Evolutionary conservation across 1,140 invertebrate species (phyloP).

Genomic region (Ceratosolen solmsi): DNA sequence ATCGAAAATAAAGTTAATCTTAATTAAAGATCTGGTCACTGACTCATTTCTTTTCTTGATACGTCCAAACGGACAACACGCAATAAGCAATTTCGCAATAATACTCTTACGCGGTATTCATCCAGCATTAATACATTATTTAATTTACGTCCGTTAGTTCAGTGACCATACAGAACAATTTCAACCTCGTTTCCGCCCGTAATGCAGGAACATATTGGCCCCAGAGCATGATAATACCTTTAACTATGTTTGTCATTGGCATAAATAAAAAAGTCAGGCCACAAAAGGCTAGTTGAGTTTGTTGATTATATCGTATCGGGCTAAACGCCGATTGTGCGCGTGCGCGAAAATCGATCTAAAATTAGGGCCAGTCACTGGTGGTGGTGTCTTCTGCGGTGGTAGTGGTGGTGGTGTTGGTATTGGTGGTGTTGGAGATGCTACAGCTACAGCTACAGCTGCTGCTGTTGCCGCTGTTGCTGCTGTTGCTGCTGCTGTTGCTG

Average conservation of each 20-base stretch:
- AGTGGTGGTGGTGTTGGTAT: not conserved
- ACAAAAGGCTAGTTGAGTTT: not conserved
- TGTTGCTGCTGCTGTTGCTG: not conserved
- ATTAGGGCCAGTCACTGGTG: conserved; percentile 34
- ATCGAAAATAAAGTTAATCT: too few relatives aligned
- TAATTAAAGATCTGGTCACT: too few relatives aligned
- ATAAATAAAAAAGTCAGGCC: conserved; percentile 18
- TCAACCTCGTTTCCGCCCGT: not conserved
- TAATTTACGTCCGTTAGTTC: not conserved
- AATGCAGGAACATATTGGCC: not conserved
- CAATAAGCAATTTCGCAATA: too few relatives aligned
- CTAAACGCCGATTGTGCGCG: not conserved
- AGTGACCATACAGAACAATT: not conserved
- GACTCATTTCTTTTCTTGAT: too few relatives aligned
- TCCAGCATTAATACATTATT: not conserved
- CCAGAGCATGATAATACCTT: not conserved
- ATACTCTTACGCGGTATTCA: not conserved
- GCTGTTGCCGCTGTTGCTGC: not conserved
- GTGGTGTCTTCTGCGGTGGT: not conserved
- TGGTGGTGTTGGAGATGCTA: not conserved
- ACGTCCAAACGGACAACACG: too few relatives aligned
- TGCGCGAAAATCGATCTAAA: conserved; percentile 41
- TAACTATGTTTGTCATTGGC: conserved; percentile 4
- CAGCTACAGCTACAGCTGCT: not conserved
- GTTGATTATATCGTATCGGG: conserved; percentile 6